Conservation (phyloP, 2,113 vertebrate genomes). For the Lagopus muta region DNA sequence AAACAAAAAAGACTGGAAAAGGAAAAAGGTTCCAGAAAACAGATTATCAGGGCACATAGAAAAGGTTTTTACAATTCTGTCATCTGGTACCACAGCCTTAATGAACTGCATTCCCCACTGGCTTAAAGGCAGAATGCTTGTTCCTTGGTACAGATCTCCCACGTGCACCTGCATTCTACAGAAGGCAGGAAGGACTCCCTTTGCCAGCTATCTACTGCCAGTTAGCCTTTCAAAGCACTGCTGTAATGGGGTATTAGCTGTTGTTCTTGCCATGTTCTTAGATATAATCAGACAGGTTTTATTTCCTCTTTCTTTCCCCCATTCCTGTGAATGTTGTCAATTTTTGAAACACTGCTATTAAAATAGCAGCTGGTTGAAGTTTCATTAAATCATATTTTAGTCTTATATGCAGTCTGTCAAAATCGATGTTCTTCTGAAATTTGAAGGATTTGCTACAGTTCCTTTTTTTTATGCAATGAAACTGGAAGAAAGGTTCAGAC, state of each 20-base stretch:
- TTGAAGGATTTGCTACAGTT: background rate
- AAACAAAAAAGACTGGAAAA: background rate
- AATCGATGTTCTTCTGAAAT: conserved; percentile 9
- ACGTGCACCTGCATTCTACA: background rate
- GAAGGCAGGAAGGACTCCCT: conserved; percentile 11
- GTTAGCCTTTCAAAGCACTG: background rate
- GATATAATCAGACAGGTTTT: background rate
- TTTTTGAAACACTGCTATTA: background rate
- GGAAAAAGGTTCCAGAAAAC: background rate
- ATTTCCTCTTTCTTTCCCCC: background rate
- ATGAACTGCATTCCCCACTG: background rate
- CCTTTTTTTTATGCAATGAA: background rate
- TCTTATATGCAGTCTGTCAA: background rate
- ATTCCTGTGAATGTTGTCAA: accelerated
- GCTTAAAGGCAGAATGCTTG: background rate
- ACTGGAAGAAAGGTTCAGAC: background rate
- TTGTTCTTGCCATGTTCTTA: background rate
- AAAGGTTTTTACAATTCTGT: conserved; percentile 4
- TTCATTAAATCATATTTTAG: conserved; percentile 10
- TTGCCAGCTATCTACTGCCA: background rate
- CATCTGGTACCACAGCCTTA: background rate
- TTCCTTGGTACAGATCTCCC: conserved; percentile 15
- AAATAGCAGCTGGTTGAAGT: conserved; percentile 1
- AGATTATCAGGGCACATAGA: background rate
- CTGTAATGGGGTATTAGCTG: background rate